Evolutionary conservation across 2,797 vertebrate species (phyloP).

Genomic region (Chloroceryle amazona): DNA sequence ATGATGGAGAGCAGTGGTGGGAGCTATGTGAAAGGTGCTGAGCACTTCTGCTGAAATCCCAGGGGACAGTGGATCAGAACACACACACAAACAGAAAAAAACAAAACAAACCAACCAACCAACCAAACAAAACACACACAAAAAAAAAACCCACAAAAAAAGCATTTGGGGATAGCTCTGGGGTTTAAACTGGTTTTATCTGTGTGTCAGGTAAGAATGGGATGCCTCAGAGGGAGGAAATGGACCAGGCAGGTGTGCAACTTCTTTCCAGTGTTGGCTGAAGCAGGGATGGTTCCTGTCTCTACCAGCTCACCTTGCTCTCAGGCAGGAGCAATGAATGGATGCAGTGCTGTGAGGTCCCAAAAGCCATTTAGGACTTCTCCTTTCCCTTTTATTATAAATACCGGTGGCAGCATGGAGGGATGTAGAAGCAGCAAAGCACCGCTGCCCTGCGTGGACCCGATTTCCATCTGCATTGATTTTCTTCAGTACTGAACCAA

Average conservation of each 20-base stretch:
- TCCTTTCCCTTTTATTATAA: neutral
- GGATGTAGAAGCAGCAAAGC: neutral
- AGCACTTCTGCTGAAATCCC: neutral
- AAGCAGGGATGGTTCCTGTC: neutral
- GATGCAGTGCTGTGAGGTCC: neutral
- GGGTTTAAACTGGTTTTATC: neutral
- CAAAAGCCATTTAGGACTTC: neutral
- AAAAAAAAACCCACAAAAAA: no score
- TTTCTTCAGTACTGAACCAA: neutral
- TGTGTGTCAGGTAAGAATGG: neutral
- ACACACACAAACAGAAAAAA: no score
- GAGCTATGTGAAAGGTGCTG: neutral
- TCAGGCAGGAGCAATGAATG: neutral
- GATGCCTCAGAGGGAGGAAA: neutral
- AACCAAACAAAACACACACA: no score
- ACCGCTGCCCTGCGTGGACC: neutral
- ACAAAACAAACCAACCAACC: no score
- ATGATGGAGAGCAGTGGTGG: neutral
- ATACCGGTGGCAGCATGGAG: neutral
- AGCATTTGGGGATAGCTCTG: neutral
- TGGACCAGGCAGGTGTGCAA: neutral
- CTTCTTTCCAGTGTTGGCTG: neutral
- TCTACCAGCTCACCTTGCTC: neutral
- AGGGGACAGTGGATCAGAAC: neutral
- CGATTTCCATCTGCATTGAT: neutral